Conservation (phyloP, 2,797 vertebrate species). For the Alauda arvensis region DNA sequence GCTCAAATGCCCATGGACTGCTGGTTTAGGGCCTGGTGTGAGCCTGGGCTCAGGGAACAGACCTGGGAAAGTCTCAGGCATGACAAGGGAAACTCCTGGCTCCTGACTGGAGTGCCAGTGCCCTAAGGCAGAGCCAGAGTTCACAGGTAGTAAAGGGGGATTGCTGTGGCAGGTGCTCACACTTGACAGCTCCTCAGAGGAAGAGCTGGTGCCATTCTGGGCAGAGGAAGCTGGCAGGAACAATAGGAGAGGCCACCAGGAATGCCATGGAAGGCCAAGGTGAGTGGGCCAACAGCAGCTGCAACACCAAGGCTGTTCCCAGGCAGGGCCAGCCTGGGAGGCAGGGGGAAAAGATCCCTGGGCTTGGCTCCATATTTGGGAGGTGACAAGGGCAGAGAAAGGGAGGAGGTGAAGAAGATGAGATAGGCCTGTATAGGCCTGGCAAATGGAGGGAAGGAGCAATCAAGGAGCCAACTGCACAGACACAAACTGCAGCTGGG, state of each 20-base stretch:
- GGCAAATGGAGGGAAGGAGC: neutral
- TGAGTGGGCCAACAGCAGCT: neutral
- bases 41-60: neutral
- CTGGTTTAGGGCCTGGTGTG: neutral
- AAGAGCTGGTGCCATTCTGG: neutral
- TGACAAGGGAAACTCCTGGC: neutral
- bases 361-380: neutral
- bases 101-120: neutral
- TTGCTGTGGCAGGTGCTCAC: neutral
- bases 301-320: neutral
- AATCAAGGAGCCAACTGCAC: neutral
- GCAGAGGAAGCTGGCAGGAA: neutral
- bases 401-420: neutral
- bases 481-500: neutral
- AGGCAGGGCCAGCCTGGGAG: neutral
- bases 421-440: no score
- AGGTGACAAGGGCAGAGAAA: neutral
- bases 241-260: neutral
- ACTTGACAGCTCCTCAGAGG: no score
- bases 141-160: fast-evolving
- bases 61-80: neutral
- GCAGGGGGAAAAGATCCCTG: neutral
- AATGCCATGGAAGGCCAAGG: neutral
- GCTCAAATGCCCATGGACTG: neutral
- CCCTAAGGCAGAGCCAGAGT: neutral